Conservation (phyloP, 2,113 vertebrate genomes). For the Xenopus laevis region DNA sequence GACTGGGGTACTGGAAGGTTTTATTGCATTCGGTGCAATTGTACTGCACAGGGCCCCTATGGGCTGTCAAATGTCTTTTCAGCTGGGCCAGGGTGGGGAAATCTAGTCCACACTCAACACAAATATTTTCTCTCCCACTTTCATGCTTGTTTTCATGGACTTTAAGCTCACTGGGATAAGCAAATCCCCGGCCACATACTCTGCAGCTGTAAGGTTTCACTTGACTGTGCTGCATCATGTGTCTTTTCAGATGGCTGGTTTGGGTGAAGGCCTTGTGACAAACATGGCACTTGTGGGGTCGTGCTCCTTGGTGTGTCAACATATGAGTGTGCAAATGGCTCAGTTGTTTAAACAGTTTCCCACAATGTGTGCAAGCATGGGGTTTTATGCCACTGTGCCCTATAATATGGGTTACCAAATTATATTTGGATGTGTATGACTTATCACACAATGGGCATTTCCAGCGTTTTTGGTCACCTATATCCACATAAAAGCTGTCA, state of each 20-base stretch:
- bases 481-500: conserved; percentile 91
- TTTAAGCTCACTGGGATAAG: conserved; percentile 92
- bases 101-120: conserved; percentile 95
- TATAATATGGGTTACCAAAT: conserved; percentile 94
- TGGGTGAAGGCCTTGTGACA: conserved; percentile 97
- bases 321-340: conserved; percentile 96
- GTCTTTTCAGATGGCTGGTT: conserved; percentile 95
- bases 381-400: conserved; percentile 97
- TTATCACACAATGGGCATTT: conserved; percentile 96
- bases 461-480: conserved; percentile 92
- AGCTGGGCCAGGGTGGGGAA: conserved; percentile 90
- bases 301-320: conserved; percentile 91
- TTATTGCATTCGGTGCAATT: conserved; percentile 89
- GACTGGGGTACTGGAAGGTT: conserved; percentile 95
- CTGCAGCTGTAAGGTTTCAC: conserved; percentile 93
- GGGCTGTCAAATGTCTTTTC: conserved; percentile 85
- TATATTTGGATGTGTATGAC: conserved; percentile 98
- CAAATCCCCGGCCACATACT: conserved; percentile 90
- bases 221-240: conserved; percentile 98
- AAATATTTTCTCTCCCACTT: conserved; percentile 85
- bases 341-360: conserved; percentile 96
- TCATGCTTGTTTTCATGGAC: conserved; percentile 91
- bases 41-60: conserved; percentile 87
- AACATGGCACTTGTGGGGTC: conserved; percentile 93
- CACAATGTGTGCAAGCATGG: conserved; percentile 85